Evolutionary conservation across 2,888 invertebrate genomes (phyloP), one percentile per base, ranked within the genome.

Genomic region (Endotricha flammealis): DNA sequence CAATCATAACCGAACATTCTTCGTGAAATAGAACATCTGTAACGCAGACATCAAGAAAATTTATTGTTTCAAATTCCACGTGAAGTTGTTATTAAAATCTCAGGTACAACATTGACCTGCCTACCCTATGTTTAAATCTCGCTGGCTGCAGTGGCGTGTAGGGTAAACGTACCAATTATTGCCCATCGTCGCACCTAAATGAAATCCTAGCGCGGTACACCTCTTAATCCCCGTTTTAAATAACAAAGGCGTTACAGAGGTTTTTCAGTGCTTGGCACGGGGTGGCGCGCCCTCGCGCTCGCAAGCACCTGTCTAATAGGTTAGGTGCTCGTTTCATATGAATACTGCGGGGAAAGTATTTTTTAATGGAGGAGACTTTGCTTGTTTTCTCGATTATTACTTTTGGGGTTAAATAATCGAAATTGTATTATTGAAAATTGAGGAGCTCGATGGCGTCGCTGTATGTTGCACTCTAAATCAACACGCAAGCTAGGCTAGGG

Each of bases 211-310:
- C 51, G 39, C 49, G 46, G 46, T 45, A 49, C 46, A 54, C 54
- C 66, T 77, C 75, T 76, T 74, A 74, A 76, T 74, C 63, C 64
- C 59, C 63, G 66, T 64, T 76, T 74, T 68, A 74, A 72, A 70
- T 67, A 75, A 75, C 77, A 73, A 74, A 71, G 71, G 69, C 63
- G 72, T 75, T 75, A 69, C 66, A 47, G 57, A 66, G 66, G 69
- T 67, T 68, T 68, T 66, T 57, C 61, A 55, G 77, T 61, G 59
- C 71, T 76, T 49, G 82, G 79, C 45, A 73, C 82, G 42, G 57
- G 46, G 42, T 37, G 41, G 56, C 53, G 50, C 79, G 20, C 69
- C 68, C 67, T 60, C 50, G 46, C 71, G 54, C 73, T 36, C 50
- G 41, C 45, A 39, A 50, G 42, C 57, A 47, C 59, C 64, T 57